Conservation (phyloP, 53 echinoderm and acorn worm genomes). For the Echinarachnius parma region DNA sequence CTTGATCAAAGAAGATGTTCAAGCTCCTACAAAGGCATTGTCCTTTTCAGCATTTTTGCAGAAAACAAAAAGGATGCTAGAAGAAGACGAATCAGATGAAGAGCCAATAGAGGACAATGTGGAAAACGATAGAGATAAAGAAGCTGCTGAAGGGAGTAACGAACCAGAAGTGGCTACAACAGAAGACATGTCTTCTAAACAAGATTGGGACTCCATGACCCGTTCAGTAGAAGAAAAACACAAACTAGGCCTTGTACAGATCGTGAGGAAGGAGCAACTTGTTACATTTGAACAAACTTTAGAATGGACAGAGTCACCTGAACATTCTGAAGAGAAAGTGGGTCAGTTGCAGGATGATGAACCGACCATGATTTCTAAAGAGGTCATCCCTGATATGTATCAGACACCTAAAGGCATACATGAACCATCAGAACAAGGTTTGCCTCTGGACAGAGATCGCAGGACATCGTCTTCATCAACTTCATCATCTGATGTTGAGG, state of each 20-base stretch:
- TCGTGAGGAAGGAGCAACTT: conserved; percentile 32
- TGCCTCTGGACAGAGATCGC: too few species aligned
- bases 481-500: too few species aligned
- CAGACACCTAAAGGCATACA: too few species aligned
- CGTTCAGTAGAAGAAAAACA: conserved; percentile 22
- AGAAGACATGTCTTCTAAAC: neutral
- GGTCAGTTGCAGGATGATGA: too few species aligned
- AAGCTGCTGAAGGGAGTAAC: neutral
- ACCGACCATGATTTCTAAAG: too few species aligned
- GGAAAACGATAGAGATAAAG: conserved; percentile 3
- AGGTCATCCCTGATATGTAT: too few species aligned
- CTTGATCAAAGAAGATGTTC: neutral
- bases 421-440: too few species aligned
- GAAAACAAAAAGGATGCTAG: conserved; percentile 25
- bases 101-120: too few species aligned
- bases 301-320: conserved; percentile 36
- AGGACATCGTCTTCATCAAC: too few species aligned
- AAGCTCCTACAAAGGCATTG: conserved; percentile 34
- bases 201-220: conserved; percentile 31
- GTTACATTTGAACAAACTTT: conserved; percentile 22
- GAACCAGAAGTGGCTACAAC: neutral
- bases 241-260: conserved; percentile 14
- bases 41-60: conserved; percentile 26
- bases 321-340: too few species aligned
- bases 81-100: conserved; percentile 32